Percentiles rank a stretch among this genome's conserved stretches.
Conservation (phyloP, 2,113 vertebrate genomes). For the Salvelinus fontinalis region DNA sequence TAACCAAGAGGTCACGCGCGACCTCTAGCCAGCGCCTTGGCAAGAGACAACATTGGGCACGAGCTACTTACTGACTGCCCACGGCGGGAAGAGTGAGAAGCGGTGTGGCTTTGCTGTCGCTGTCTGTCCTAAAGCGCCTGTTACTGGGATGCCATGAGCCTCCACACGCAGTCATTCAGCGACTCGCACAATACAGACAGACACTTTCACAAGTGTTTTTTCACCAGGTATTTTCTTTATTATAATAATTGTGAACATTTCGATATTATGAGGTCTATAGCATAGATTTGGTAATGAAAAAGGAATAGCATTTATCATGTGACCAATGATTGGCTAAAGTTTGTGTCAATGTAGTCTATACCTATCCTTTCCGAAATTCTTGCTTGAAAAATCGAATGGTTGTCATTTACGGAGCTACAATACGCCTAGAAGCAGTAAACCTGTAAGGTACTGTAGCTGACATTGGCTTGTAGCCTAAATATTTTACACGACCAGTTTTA, state of each 20-base stretch:
- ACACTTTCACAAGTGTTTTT: not conserved
- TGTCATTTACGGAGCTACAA: not conserved
- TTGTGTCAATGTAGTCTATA: too few relatives aligned
- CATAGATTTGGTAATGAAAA: too few relatives aligned
- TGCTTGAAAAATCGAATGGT: too few relatives aligned
- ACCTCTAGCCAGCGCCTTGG: not conserved
- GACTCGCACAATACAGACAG: not conserved
- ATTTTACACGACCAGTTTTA: not conserved
- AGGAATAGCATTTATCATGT: too few relatives aligned
- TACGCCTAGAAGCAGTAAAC: not conserved
- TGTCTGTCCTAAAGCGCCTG: not conserved
- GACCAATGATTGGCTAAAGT: too few relatives aligned
- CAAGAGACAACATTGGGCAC: conserved; percentile 3
- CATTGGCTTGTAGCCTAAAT: too few relatives aligned
- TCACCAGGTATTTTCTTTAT: not conserved
- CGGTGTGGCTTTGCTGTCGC: not conserved
- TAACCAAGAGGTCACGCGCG: conserved; percentile 6
- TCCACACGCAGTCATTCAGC: not conserved
- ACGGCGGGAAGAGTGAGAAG: not conserved
- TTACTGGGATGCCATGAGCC: not conserved
- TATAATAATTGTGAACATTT: not conserved
- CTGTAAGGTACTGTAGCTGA: too few relatives aligned
- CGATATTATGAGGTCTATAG: not conserved
- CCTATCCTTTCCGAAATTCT: too few relatives aligned
- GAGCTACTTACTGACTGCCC: not conserved